Conservation (phyloP, 2,888 invertebrate species). For the Pyrrhosoma nymphula region DNA sequence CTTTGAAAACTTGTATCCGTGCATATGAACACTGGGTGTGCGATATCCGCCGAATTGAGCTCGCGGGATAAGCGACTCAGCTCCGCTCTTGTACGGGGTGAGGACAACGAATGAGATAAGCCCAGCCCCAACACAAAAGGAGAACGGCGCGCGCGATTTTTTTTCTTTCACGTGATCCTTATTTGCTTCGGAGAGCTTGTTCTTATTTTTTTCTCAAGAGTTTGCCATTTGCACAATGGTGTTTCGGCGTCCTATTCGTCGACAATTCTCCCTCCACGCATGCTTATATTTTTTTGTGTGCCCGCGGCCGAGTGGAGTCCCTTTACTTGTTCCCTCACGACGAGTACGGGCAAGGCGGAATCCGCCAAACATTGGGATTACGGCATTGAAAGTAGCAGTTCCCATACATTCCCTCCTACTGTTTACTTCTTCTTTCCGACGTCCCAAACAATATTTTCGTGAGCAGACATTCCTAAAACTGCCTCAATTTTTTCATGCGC, state of each 20-base stretch:
- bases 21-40: neutral
- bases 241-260: neutral
- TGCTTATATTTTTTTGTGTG: neutral
- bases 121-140: neutral
- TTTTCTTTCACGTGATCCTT: neutral
- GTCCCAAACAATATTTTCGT: no score
- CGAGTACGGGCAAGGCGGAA: neutral
- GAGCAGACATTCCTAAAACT: no score
- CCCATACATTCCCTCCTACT: no score
- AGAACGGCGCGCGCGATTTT: neutral
- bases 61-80: neutral
- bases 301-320: neutral
- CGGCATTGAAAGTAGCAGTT: no score
- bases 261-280: neutral
- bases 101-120: neutral
- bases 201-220: neutral
- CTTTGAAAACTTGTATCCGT: neutral
- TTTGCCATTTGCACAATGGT: neutral
- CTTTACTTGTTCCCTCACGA: neutral
- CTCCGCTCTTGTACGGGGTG: neutral
- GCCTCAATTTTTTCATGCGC: no score
- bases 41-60: neutral
- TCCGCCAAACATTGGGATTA: no score
- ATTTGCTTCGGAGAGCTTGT: neutral
- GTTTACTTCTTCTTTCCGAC: no score